A percentile compares a stretch with the other conserved stretches of the same genome.
phyloP scores from a whole-genome alignment of 2,113 vertebrate genomes.

The Gallinago jamesoni region DNA sequence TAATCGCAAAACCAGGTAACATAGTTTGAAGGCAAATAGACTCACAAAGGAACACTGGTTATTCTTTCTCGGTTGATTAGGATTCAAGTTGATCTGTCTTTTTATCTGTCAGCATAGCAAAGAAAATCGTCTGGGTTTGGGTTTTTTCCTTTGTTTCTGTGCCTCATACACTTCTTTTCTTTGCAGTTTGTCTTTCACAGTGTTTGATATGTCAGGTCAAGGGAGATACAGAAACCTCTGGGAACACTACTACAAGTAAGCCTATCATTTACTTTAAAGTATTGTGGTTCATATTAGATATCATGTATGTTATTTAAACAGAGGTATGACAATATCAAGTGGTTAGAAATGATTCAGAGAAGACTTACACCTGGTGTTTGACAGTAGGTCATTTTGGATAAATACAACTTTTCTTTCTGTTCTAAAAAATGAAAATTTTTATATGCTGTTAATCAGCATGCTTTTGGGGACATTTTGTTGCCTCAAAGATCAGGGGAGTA shows the following conservation, averaged over 20 bases:
- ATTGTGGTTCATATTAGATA: neutral
- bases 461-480: neutral
- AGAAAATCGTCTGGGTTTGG: neutral
- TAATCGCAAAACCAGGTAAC: neutral
- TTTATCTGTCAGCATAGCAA: neutral
- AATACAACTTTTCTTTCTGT: neutral
- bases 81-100: neutral
- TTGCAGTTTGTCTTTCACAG: constrained; percentile 94
- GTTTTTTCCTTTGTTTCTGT: neutral
- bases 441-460: neutral
- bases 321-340: neutral
- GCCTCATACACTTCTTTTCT: neutral
- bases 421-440: neutral
- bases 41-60: too few species aligned
- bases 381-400: neutral
- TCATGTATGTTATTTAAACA: neutral
- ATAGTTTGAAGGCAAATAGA: neutral
- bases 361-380: neutral
- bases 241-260: constrained; percentile 99
- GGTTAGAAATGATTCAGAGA: neutral
- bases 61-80: neutral
- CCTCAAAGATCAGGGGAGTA: neutral
- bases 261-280: constrained; percentile 18
- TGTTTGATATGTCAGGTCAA: constrained; percentile 99
- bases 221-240: constrained; percentile 98